Evolutionary conservation across 2,797 vertebrate genomes (phyloP).

Genomic region (Scolopax rusticola): DNA sequence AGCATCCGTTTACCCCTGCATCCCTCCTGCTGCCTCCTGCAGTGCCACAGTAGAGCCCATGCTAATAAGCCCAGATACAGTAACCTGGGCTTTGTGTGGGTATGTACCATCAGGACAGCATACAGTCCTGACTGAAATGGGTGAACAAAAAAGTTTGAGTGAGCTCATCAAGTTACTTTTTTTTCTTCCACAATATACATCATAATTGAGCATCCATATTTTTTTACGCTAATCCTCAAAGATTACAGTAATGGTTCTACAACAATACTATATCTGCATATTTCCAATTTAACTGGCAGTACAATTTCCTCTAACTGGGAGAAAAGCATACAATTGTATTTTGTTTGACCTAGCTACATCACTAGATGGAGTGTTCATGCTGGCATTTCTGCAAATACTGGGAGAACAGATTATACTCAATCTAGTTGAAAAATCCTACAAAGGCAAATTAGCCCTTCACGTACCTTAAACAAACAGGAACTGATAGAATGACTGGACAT

Average conservation of each 20-base stretch:
- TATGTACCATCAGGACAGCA: background rate
- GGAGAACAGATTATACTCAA: background rate
- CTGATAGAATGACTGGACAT: background rate
- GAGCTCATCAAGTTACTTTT: background rate
- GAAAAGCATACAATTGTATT: background rate
- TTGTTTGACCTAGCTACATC: background rate
- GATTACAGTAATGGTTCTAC: background rate
- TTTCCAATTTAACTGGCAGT: background rate
- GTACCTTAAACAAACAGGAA: background rate
- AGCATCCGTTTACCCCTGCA: background rate
- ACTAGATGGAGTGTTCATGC: background rate
- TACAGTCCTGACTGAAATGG: background rate
- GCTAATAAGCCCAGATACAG: background rate
- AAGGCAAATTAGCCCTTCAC: background rate
- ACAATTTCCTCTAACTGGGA: background rate
- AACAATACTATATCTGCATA: background rate
- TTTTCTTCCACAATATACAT: rapidly evolving
- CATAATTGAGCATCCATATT: background rate
- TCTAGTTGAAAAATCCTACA: background rate
- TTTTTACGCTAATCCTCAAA: background rate
- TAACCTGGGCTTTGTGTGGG: background rate
- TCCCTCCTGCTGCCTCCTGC: background rate
- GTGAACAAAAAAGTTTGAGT: background rate
- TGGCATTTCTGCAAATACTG: background rate
- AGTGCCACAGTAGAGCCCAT: background rate